A percentile compares a stretch with the other conserved stretches of the same genome.
Evolutionary conservation across 2,888 invertebrate genomes (phyloP).

Genomic region (Netelia melanura): DNA sequence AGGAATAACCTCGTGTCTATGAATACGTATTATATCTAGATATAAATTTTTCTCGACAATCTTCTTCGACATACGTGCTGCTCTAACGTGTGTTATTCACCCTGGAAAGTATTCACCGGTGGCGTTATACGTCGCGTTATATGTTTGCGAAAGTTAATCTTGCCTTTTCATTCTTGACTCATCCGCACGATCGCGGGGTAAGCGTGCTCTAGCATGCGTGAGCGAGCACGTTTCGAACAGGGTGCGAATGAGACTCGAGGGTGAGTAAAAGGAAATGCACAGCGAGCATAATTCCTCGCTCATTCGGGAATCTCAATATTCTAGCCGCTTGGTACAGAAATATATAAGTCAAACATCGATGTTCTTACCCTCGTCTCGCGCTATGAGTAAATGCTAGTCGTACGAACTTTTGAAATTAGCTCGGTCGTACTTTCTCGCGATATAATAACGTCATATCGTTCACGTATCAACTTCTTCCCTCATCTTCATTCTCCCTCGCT

Average conservation of each 20-base stretch:
- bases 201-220: conserved; percentile 31
- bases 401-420: background rate
- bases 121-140: conserved; percentile 39
- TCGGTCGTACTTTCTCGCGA: conserved; percentile 70
- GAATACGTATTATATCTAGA: no score
- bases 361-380: background rate
- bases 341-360: background rate
- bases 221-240: conserved; percentile 50
- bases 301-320: conserved; percentile 11
- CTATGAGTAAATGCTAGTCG: conserved; percentile 34
- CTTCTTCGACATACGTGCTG: background rate
- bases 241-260: conserved; percentile 15
- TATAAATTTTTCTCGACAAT: background rate
- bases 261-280: conserved; percentile 3
- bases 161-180: conserved; percentile 49
- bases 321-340: conserved; percentile 15
- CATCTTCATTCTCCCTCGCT: conserved; percentile 43
- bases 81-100: conserved; percentile 1
- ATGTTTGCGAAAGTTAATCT: conserved; percentile 23
- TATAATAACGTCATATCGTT: conserved; percentile 7
- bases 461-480: conserved; percentile 54
- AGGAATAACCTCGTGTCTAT: no score
- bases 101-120: conserved; percentile 41
- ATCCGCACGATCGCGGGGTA: background rate
- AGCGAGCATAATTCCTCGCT: background rate